Conservation (phyloP, 2,888 invertebrate genomes). For the Dryomyza anilis region DNA sequence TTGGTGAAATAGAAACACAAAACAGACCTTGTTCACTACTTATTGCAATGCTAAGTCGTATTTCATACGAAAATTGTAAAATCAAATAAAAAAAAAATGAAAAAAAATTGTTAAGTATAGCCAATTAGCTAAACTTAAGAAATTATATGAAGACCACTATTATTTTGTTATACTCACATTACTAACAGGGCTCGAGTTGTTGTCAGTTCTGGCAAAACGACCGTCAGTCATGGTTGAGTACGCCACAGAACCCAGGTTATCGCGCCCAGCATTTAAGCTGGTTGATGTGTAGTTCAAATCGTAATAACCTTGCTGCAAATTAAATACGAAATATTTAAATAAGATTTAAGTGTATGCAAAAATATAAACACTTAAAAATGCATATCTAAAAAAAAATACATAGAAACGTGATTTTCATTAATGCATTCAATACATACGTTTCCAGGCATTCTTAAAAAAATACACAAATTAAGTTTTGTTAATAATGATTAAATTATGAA, state of each 20-base stretch:
- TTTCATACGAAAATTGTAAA: too few species aligned
- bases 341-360: slow-evolving; percentile 23
- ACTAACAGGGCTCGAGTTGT: slow-evolving; percentile 74
- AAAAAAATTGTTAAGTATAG: too few species aligned
- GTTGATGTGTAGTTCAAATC: slow-evolving; percentile 78
- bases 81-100: too few species aligned
- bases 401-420: too few species aligned
- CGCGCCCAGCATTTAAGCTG: slow-evolving; percentile 70
- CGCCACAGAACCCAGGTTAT: slow-evolving; percentile 70
- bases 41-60: too few species aligned
- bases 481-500: too few species aligned
- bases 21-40: too few species aligned
- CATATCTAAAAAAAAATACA: background rate
- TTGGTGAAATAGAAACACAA: too few species aligned
- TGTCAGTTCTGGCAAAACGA: slow-evolving; percentile 74
- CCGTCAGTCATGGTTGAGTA: slow-evolving; percentile 74
- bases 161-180: slow-evolving; percentile 49
- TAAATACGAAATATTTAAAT: slow-evolving; percentile 10
- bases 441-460: too few species aligned
- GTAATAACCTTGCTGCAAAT: slow-evolving; percentile 65
- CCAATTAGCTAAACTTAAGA: too few species aligned
- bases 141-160: background rate
- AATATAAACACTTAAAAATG: slow-evolving; percentile 20
- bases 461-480: too few species aligned
- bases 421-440: too few species aligned